Evolutionary conservation across 2,113 vertebrate genomes (phyloP), one percentile per base, ranked within the genome.

Genomic region (Plecturocebus donacophilus): DNA sequence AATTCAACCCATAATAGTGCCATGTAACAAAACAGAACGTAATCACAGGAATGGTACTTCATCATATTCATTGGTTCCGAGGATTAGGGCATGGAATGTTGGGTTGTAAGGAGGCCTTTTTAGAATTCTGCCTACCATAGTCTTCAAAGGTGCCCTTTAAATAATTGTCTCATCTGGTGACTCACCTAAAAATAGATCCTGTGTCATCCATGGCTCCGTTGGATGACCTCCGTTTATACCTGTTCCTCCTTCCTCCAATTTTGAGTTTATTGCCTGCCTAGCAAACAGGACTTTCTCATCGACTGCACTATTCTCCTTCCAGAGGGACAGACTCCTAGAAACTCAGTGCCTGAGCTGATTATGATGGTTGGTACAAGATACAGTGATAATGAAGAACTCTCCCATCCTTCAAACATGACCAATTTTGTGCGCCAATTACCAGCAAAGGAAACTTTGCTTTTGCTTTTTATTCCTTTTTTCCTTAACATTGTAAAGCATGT

Each of bases 281-380:
- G 30, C 71, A 11, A 20, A 32, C 2, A 47, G 58, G 19, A 17
- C 75, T 19, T 21, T 49, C 86, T 89, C 12, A 0, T 1, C n/a
- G 5, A 12, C 52, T 1, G 2, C 2, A 1, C 21, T 23, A 3
- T 7, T 25, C 42, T 45, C 45, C 25, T 58, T 40, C 49, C 56
- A 0, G 0, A 11, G 38, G 40, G 4, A 19, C 38, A 7, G 49
- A 5, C 17, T 32, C 35, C 0, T 0, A 12, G 45, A 20, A n/a
- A 38, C 5, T 3, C 19, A 11, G 35, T 9, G 27, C 90, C 54
- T 1, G 21, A 23, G 47, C 77, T 52, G 80, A 56, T 6, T 4
- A 14, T 11, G 27, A 16, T 49, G 23, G 5, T 32, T 40, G 38
- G 27, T 75, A 16, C 0, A 45, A 88, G 80, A n/a, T 8, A 0